Percentiles rank a stretch among this genome's conserved stretches.
Evolutionary conservation across 2,797 vertebrate species (phyloP).

Genomic region (Numenius phaeopus): DNA sequence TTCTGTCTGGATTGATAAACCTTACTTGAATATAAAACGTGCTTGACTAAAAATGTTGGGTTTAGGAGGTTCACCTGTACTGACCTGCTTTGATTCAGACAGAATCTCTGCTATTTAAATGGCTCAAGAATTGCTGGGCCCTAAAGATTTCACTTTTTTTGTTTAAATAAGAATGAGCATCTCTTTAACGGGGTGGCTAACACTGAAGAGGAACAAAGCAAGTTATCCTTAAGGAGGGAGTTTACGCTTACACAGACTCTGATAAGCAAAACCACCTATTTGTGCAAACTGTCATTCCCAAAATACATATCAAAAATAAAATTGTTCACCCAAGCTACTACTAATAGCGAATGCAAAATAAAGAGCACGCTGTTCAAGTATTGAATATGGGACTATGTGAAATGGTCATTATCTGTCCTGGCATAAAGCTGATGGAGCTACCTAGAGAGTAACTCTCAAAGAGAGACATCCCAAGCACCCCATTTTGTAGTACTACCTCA

Average conservation of each 20-base stretch:
- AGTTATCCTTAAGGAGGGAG: neutral
- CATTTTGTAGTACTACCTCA: neutral
- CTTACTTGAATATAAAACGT: neutral
- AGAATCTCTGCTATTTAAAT: neutral
- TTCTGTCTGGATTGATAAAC: neutral
- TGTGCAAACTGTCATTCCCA: neutral
- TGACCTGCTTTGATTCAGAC: neutral
- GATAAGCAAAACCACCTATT: neutral
- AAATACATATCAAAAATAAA: neutral
- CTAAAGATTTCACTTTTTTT: neutral
- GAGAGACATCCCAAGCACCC: neutral
- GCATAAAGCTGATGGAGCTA: neutral
- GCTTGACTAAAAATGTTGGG: neutral
- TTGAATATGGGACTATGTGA: neutral
- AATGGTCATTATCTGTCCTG: neutral
- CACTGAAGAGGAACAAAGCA: neutral
- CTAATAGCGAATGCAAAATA: neutral
- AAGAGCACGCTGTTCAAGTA: neutral
- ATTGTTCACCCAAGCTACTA: neutral
- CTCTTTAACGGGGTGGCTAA: neutral
- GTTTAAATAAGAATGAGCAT: neutral
- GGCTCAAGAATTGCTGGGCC: neutral
- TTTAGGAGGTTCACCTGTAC: neutral
- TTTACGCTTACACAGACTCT: neutral
- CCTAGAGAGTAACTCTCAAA: neutral